Base-by-base conservation (phyloP, 64 coral and sea anemone genomes). In the Dendronephthya gigantea region DNA sequence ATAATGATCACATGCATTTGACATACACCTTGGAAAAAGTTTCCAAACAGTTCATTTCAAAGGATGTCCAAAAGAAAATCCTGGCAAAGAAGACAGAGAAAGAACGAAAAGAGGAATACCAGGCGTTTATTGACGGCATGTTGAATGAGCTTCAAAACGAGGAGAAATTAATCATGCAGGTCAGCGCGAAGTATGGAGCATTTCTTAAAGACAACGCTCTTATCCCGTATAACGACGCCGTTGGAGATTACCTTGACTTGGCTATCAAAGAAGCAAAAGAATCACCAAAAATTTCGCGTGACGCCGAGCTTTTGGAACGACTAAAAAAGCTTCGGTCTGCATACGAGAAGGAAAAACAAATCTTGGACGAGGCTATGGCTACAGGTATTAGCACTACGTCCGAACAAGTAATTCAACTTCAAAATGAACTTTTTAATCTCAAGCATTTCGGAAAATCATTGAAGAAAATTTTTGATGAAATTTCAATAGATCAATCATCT, bases 191-290 rank as follows among this genome's bases (percentile, higher is more conserved):
- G 9, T 86, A 62, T 70, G 59, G 58, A 4, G 39, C 69, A 32
- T 86, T 86, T 29, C 85, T 86, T 11, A 86, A 86, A 17, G 62
- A 86, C 0, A 86, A 86, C 47, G 85, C 85, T 15, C 43, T 86
- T 19, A 86, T 86, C 22, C 0, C 85, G 17, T 48, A 70, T 38
- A 86, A 86, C 55, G 85, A 86, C 17, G 35, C 58, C 35, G 40
- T 86, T 19, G n/a, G 58, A 32, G 59, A 86, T 30, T 86, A 86
- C 35, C 58, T 86, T 23, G 85, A 85, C 11, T 6, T 45, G 41
- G 41, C 11, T 45, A 45, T 45, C 41, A 45, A 45, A 45, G 4
- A 45, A 58, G 51, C 6, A 58, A n/a, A 58, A 58, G 23, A 58
- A 4, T 11, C 6, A n/a, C 6, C 51, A 11, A 17, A 58, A 58